phyloP scores from a whole-genome alignment of 1,140 invertebrate species.

The Cydia strobilella region DNA sequence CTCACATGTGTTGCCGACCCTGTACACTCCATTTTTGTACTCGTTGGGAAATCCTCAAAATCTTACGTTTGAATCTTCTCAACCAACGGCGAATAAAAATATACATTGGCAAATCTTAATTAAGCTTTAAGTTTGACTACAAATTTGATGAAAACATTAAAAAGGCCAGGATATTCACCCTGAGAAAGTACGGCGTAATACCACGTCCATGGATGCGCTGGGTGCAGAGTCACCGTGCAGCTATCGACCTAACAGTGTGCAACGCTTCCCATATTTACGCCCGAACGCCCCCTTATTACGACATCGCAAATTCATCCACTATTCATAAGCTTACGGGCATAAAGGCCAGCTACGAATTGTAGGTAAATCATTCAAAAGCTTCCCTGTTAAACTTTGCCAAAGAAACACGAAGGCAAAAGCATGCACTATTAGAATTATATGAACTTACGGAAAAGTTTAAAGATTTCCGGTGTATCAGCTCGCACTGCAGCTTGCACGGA shows the following conservation, averaged over 20 bases:
- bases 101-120: no score
- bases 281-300: not conserved
- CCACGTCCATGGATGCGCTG: not conserved
- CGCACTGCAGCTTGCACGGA: not conserved
- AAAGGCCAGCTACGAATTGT: not conserved
- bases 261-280: not conserved
- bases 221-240: not conserved
- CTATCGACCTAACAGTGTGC: conserved; percentile 19
- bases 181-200: not conserved
- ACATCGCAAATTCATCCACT: not conserved
- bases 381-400: not conserved
- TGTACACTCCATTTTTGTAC: no score
- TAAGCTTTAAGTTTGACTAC: not conserved
- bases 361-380: not conserved
- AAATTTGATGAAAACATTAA: not conserved
- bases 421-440: not conserved
- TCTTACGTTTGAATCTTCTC: no score
- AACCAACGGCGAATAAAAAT: no score
- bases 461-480: not conserved
- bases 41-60: no score
- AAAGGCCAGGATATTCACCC: not conserved
- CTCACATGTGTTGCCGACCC: no score
- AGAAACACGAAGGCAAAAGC: not conserved
- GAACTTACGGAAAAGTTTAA: not conserved
- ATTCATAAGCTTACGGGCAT: not conserved